phyloP scores from a whole-genome alignment of 1,140 invertebrate species.

The Eciton burchellii region DNA sequence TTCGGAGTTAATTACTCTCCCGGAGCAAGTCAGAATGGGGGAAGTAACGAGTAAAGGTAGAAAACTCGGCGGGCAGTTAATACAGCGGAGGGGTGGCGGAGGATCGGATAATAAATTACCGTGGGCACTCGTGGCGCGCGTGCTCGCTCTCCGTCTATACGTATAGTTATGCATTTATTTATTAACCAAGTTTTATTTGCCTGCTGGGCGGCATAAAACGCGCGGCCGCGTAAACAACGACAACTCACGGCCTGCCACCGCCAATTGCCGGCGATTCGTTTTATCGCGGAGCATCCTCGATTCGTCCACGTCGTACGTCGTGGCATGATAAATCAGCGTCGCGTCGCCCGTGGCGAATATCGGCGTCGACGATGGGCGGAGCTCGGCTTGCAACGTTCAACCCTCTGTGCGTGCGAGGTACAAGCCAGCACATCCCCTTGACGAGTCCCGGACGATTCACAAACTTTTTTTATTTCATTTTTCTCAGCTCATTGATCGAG shows the following conservation, averaged over 20 bases:
- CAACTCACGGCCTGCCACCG: constrained; percentile 71
- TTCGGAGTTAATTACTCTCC: constrained; percentile 51
- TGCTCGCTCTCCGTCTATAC: constrained; percentile 6
- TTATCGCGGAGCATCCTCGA: constrained; percentile 71
- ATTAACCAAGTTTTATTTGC: constrained; percentile 74
- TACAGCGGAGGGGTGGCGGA: constrained; percentile 8
- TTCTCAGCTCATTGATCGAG: too few relatives aligned
- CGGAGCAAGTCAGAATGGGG: constrained; percentile 38
- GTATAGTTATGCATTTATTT: constrained; percentile 74
- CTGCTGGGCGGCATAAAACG: constrained; percentile 64
- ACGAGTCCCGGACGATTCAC: too few relatives aligned
- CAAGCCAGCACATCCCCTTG: too few relatives aligned
- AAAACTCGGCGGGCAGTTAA: constrained; percentile 33
- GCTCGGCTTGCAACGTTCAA: constrained; percentile 4
- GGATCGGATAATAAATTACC: constrained; percentile 56
- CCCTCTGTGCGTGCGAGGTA: too few relatives aligned
- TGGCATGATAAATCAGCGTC: constrained; percentile 74
- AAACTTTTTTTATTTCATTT: too few relatives aligned
- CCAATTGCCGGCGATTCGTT: constrained; percentile 72
- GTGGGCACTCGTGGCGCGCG: constrained; percentile 9
- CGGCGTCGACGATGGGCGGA: constrained; percentile 61
- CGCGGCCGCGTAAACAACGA: constrained; percentile 65
- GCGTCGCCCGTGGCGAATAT: constrained; percentile 60
- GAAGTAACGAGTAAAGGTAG: constrained; percentile 4
- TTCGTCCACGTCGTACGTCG: constrained; percentile 73